Conservation (phyloP, 2,888 invertebrate genomes). For the Parthenolecanium corni region DNA sequence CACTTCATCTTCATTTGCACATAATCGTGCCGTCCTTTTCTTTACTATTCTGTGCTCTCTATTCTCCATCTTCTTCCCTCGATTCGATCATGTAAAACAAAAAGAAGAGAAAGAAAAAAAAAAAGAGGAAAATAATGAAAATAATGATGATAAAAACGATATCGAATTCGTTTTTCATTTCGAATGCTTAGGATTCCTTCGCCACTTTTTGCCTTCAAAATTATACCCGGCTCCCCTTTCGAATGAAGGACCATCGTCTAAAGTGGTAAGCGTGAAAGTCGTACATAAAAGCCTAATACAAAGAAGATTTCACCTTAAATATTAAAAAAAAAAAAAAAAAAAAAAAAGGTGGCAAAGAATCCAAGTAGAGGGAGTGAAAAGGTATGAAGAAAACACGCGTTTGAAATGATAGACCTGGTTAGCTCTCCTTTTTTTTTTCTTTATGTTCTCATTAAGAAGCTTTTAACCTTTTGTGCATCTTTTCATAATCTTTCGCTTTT, state of each 20-base stretch:
- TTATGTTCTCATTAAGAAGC: constrained; percentile 27
- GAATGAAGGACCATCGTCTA: background rate
- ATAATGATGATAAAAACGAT: constrained; percentile 12
- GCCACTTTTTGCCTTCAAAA: constrained; percentile 14
- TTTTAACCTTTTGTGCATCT: constrained; percentile 25
- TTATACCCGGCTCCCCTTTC: background rate
- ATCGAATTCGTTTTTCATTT: constrained; percentile 18
- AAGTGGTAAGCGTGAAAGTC: background rate
- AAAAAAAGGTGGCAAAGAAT: background rate
- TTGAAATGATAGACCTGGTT: constrained; percentile 15
- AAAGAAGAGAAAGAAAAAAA: too few relatives aligned
- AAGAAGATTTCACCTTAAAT: constrained; percentile 13
- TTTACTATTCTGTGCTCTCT: too few relatives aligned
- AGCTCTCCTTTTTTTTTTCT: constrained; percentile 15
- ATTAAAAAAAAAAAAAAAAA: constrained; percentile 9
- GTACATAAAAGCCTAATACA: background rate
- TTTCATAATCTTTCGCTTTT: constrained; percentile 14
- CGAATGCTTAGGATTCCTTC: constrained; percentile 21
- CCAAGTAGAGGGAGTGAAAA: too few relatives aligned
- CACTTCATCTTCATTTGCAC: too few relatives aligned
- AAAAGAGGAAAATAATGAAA: background rate
- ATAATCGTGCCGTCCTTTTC: too few relatives aligned
- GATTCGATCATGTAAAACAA: too few relatives aligned
- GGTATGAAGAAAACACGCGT: background rate
- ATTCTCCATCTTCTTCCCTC: too few relatives aligned